phyloP scores from a whole-genome alignment of 2,888 invertebrate species.

The Enchytraeus crypticus region DNA sequence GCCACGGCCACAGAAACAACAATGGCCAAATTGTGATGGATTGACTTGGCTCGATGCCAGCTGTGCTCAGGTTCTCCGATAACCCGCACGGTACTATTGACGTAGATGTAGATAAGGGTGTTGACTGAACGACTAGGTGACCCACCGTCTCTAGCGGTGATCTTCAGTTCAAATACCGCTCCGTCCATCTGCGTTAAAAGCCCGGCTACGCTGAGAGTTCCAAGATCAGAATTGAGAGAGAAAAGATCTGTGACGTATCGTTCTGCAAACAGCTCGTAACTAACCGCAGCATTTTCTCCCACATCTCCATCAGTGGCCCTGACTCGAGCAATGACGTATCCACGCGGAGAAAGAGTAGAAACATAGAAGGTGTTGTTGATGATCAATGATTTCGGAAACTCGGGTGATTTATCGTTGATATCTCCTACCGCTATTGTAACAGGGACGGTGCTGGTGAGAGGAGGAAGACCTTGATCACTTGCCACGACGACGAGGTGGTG shows the following conservation, averaged over 20 bases:
- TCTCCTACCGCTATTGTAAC: constrained; percentile 17
- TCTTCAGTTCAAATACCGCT: neutral
- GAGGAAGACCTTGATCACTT: constrained; percentile 2
- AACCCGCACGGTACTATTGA: neutral
- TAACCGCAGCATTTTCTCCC: constrained; percentile 12
- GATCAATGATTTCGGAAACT: constrained; percentile 8
- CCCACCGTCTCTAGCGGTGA: constrained; percentile 6
- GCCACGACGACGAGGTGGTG: constrained; percentile 14
- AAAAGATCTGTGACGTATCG: neutral
- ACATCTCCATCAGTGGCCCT: constrained; percentile 14
- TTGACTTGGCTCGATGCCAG: neutral
- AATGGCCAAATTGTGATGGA: constrained; percentile 18
- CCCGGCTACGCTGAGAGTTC: neutral
- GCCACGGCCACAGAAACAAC: constrained; percentile 17
- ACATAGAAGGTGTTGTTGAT: constrained; percentile 15
- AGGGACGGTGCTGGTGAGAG: constrained; percentile 12
- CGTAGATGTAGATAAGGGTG: neutral
- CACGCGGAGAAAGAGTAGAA: constrained; percentile 12
- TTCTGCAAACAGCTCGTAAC: constrained; percentile 4
- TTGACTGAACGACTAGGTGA: neutral
- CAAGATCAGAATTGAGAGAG: neutral
- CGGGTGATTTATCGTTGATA: constrained; percentile 18
- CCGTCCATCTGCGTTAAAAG: constrained; percentile 1
- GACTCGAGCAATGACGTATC: constrained; percentile 15
- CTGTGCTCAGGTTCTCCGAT: neutral